Evolutionary conservation across 1,140 invertebrate species (phyloP).

Genomic region (Leptoteleia sp.): DNA sequence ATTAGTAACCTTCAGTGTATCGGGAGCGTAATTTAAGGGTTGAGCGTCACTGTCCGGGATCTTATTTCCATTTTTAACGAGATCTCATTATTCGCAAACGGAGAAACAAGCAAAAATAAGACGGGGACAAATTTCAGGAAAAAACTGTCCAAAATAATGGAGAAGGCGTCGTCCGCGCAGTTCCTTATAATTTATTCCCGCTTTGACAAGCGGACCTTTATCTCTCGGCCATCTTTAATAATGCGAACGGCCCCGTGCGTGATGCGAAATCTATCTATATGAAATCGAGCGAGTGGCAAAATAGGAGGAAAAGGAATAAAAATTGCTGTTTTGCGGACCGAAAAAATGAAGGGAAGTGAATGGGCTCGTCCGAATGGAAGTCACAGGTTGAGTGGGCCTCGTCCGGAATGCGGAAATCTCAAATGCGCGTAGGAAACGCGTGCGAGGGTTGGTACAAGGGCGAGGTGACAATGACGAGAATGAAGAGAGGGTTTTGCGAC

Average conservation of each 20-base stretch:
- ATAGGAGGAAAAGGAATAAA: too few species aligned
- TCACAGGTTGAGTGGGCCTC: slow-evolving; percentile 31
- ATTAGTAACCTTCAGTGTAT: too few species aligned
- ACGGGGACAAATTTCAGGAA: background rate
- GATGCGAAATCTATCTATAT: slow-evolving; percentile 25
- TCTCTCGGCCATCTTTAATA: slow-evolving; percentile 45
- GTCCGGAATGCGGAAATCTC: slow-evolving; percentile 59
- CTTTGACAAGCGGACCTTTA: slow-evolving; percentile 44
- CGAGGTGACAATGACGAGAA: slow-evolving; percentile 65
- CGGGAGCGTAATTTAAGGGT: too few species aligned
- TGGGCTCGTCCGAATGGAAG: slow-evolving; percentile 41
- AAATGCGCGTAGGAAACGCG: slow-evolving; percentile 40
- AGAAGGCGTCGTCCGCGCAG: too few species aligned
- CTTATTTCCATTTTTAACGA: too few species aligned
- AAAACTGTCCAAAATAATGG: slow-evolving; percentile 17
- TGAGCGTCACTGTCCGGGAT: too few species aligned
- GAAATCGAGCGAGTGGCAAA: slow-evolving; percentile 41
- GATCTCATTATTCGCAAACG: background rate
- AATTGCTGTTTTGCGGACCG: background rate
- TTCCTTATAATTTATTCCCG: slow-evolving; percentile 29
- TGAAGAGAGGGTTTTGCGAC: slow-evolving; percentile 74
- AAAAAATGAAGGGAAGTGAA: slow-evolving; percentile 25
- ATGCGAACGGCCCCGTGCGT: slow-evolving; percentile 15
- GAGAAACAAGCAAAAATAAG: background rate
- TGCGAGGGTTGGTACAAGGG: slow-evolving; percentile 5